Percentiles rank a stretch among this genome's conserved stretches.
These are phyloP conservation scores for Potamilus streckersoni DNA, from an alignment of 1,140 invertebrate species.

Conservation along the genomic window DNA sequence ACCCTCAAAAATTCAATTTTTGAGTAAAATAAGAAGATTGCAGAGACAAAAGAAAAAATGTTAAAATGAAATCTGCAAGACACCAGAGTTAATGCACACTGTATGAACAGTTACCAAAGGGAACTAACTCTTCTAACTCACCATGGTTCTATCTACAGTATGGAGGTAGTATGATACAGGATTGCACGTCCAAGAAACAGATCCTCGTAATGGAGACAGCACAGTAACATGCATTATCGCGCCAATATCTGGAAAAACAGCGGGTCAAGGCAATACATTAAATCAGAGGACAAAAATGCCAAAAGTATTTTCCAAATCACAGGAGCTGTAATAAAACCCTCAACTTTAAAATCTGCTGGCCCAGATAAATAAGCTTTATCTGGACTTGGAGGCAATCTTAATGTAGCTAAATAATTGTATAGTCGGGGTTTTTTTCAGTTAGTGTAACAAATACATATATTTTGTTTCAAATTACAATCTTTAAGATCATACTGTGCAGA, in stretches of 20 bases:
- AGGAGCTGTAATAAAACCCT: neutral
- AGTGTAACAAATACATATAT: no score
- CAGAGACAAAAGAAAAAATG: no score
- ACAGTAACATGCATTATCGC: conserved; percentile 98
- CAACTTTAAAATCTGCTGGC: neutral
- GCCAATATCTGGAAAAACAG: conserved; percentile 82
- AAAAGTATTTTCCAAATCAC: neutral
- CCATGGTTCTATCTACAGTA: conserved; percentile 80
- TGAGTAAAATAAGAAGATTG: no score
- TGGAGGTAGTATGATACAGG: conserved; percentile 98
- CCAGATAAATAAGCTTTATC: neutral
- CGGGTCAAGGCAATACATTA: conserved; percentile 12
- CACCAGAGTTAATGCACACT: no score
- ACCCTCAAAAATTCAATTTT: no score
- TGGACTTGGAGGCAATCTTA: neutral
- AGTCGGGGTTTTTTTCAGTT: no score
- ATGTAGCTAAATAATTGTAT: no score
- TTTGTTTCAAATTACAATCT: no score
- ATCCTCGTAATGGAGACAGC: conserved; percentile 91
- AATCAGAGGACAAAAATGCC: neutral
- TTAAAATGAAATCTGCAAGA: no score
- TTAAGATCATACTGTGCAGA: no score
- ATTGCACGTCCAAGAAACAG: conserved; percentile 97
- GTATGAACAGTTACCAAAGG: conserved; percentile 3
- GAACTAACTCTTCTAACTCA: conserved; percentile 42